Conservation (phyloP, 1,140 invertebrate genomes). For the Pogonognathellus flavescens region DNA sequence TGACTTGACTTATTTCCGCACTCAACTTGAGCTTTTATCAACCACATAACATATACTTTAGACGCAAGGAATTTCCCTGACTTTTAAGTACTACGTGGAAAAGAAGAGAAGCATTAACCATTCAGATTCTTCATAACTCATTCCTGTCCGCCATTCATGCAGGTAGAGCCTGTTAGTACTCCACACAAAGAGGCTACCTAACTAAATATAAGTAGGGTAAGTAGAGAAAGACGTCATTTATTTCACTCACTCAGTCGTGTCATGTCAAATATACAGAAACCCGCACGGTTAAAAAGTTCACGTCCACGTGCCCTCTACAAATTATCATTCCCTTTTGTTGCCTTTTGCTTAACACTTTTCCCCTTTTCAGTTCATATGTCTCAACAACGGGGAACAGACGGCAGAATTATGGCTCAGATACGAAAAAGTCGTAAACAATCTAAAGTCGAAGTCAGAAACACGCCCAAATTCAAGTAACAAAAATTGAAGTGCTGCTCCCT, state of each 20-base stretch:
- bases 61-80: too few species aligned
- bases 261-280: constrained; percentile 2
- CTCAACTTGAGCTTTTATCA: too few species aligned
- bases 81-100: too few species aligned
- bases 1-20: too few species aligned
- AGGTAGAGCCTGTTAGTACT: background rate
- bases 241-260: background rate
- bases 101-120: too few species aligned
- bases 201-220: too few species aligned
- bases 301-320: background rate
- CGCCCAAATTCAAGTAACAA: background rate
- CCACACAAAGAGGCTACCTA: background rate
- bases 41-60: too few species aligned
- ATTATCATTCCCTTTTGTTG: background rate
- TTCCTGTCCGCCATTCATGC: background rate
- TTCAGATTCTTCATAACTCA: background rate
- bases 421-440: background rate
- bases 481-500: too few species aligned
- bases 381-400: background rate
- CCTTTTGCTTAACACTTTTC: background rate
- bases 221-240: background rate
- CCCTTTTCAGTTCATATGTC: background rate
- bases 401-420: background rate
- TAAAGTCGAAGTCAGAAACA: background rate
- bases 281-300: background rate